phyloP scores from a whole-genome alignment of 1,140 invertebrate species.

The Platyura marginata region DNA sequence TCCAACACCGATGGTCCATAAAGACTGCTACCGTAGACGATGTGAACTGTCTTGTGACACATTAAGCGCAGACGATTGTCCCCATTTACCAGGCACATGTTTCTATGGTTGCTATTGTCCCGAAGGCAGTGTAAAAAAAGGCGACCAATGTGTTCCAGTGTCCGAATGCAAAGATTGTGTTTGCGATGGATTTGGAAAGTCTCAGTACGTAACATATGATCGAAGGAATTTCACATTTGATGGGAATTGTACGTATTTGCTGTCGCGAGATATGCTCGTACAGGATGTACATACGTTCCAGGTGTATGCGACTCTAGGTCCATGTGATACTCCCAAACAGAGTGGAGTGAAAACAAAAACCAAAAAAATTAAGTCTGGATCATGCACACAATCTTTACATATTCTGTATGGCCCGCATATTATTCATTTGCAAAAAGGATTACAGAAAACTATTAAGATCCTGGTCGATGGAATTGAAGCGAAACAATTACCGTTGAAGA shows the following conservation, averaged over 20 bases:
- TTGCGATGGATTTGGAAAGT: constrained; percentile 49
- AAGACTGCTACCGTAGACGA: constrained; percentile 52
- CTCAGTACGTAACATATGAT: constrained; percentile 57
- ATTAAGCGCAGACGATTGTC: constrained; percentile 37
- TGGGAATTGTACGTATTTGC: constrained; percentile 62
- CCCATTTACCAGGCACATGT: constrained; percentile 39
- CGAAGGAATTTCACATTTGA: constrained; percentile 37
- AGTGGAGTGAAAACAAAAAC: no score
- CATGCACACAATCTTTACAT: constrained; percentile 41
- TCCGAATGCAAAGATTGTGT: constrained; percentile 55
- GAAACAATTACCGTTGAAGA: constrained; percentile 27
- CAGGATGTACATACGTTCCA: constrained; percentile 12
- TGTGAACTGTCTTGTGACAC: constrained; percentile 57
- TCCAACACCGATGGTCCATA: constrained; percentile 48
- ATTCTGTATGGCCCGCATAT: constrained; percentile 42
- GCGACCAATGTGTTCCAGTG: constrained; percentile 46
- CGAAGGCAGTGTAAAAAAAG: constrained; percentile 49
- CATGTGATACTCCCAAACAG: constrained; percentile 26
- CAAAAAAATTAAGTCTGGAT: constrained; percentile 16
- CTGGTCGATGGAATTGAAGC: constrained; percentile 23
- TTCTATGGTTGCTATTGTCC: constrained; percentile 73
- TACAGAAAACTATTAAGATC: constrained; percentile 4
- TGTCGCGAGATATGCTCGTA: constrained; percentile 37
- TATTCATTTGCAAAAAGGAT: constrained; percentile 30
- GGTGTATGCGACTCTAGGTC: constrained; percentile 39